phyloP scores from a whole-genome alignment of 2,888 invertebrate genomes.

The Empis stercorea region DNA sequence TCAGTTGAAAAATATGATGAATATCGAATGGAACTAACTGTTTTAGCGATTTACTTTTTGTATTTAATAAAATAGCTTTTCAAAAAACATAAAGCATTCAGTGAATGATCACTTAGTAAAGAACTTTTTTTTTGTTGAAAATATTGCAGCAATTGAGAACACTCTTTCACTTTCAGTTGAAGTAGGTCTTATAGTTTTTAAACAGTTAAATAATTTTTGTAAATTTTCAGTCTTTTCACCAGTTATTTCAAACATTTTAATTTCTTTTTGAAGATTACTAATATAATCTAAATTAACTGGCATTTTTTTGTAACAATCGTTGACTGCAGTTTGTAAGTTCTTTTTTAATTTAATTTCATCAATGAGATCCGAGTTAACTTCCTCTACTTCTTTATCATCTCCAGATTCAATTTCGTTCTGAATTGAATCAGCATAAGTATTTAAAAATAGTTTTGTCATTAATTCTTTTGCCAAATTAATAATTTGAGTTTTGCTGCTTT shows the following conservation, averaged over 20 bases:
- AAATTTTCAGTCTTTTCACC: background rate
- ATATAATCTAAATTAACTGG: background rate
- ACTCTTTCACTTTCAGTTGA: background rate
- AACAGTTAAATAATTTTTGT: background rate
- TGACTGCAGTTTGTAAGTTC: background rate
- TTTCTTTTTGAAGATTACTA: background rate
- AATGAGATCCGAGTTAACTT: background rate
- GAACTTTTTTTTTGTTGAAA: background rate
- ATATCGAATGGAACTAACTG: background rate
- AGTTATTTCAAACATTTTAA: background rate
- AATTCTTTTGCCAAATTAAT: background rate
- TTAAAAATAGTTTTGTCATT: background rate
- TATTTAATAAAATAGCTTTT: background rate
- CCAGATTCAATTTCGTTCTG: background rate
- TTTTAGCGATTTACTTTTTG: background rate
- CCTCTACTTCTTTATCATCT: background rate
- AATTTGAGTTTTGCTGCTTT: background rate
- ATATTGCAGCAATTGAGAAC: background rate
- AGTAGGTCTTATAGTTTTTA: conserved; percentile 1
- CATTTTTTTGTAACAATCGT: background rate
- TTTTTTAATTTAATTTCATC: background rate
- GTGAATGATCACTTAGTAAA: background rate
- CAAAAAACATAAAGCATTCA: background rate
- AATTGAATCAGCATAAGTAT: background rate
- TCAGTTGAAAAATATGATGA: background rate